phyloP scores from a whole-genome alignment of 2,113 vertebrate genomes.

The Bos indicus region DNA sequence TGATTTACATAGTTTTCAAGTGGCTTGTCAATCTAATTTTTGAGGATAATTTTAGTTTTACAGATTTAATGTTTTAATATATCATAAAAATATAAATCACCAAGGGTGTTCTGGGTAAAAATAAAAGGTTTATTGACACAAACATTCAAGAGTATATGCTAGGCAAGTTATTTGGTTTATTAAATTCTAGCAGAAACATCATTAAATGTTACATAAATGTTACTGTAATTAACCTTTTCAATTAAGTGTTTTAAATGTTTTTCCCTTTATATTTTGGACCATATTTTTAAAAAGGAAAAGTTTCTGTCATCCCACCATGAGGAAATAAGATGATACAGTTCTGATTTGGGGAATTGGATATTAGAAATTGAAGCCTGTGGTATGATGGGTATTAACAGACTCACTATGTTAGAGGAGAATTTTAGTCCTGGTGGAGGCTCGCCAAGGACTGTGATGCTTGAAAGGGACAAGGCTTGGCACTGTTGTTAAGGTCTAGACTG shows the following conservation, averaged over 20 bases:
- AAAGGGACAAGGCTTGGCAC: not conserved
- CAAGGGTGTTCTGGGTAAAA: not conserved
- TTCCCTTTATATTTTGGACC: not conserved
- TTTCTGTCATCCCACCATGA: not conserved
- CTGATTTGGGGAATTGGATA: not conserved
- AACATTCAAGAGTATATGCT: not conserved
- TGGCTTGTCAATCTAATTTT: not conserved
- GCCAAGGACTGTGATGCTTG: not conserved
- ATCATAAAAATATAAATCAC: not conserved
- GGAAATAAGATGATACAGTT: not conserved
- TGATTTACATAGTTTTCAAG: not conserved
- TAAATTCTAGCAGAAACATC: not conserved
- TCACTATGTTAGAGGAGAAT: not conserved
- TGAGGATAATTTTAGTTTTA: slow-evolving; percentile 3
- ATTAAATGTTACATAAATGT: not conserved
- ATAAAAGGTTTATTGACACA: not conserved
- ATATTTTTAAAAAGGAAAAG: not conserved
- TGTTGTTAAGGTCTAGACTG: not conserved
- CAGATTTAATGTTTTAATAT: slow-evolving; percentile 4
- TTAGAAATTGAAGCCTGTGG: not conserved
- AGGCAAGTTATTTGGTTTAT: not conserved
- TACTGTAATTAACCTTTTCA: not conserved
- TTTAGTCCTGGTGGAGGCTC: not conserved
- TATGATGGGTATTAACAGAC: not conserved
- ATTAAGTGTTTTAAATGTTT: not conserved